These are phyloP conservation scores for Pimephales promelas DNA, from an alignment of 2,113 vertebrate species.

Conservation along the genomic window DNA sequence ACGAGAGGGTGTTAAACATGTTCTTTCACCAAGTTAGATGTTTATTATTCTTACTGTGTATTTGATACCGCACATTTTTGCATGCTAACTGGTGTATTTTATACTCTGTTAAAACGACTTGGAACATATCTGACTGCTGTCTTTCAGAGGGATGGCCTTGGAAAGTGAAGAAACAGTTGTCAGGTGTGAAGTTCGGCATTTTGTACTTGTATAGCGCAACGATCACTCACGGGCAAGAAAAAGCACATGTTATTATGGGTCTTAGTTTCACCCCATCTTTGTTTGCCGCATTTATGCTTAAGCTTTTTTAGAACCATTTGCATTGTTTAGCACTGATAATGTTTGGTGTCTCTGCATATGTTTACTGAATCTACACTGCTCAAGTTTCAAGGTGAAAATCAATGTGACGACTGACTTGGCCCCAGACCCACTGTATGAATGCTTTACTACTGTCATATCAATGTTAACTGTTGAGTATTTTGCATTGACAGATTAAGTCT, in stretches of 20 bases:
- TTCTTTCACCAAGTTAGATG: slow-evolving; percentile 71
- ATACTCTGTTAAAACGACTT: slow-evolving; percentile 53
- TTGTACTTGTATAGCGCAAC: slow-evolving; percentile 4
- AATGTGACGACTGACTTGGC: background rate
- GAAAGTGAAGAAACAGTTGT: background rate
- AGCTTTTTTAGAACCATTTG: background rate
- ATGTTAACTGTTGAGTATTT: background rate
- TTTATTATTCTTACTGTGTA: slow-evolving; percentile 73
- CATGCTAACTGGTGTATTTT: slow-evolving; percentile 73
- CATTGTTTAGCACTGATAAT: background rate
- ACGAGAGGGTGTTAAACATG: slow-evolving; percentile 56
- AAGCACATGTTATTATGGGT: slow-evolving; percentile 7
- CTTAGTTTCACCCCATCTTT: background rate
- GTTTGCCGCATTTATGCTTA: too few relatives aligned
- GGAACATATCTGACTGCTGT: slow-evolving; percentile 53
- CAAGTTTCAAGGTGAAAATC: background rate
- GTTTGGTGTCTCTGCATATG: background rate
- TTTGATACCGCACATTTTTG: slow-evolving; percentile 77
- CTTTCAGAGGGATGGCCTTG: background rate
- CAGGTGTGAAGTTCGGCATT: background rate
- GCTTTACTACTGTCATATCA: background rate
- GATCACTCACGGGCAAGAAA: background rate
- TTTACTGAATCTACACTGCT: background rate
- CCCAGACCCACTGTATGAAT: background rate
- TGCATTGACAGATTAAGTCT: background rate